phyloP scores from a whole-genome alignment of 2,888 invertebrate species.

The Eristalinus aeneus region DNA sequence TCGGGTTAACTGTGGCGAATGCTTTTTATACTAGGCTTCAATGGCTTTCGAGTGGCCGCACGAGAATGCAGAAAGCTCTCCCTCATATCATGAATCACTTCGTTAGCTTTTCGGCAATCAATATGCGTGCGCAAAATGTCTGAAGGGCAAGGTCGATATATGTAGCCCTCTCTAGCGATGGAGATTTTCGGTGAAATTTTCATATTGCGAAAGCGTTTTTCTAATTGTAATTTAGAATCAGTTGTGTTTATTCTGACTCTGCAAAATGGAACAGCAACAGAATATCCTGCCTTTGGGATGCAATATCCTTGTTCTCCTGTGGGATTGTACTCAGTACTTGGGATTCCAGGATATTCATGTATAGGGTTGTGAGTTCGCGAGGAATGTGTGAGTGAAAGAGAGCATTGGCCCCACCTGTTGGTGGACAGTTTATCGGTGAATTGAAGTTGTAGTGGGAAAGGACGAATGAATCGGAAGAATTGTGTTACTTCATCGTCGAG shows the following conservation, averaged over 20 bases:
- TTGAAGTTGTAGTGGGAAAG: slow-evolving; percentile 49
- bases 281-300: slow-evolving; percentile 2
- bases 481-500: background rate
- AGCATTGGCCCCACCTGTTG: slow-evolving; percentile 66
- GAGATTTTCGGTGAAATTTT: slow-evolving; percentile 5
- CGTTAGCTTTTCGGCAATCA: slow-evolving; percentile 59
- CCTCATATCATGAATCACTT: slow-evolving; percentile 41
- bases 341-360: background rate
- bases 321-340: background rate
- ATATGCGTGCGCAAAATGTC: slow-evolving; percentile 70
- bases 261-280: slow-evolving; percentile 59
- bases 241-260: too few species aligned
- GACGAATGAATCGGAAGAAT: background rate
- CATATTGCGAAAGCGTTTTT: background rate
- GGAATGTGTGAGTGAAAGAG: slow-evolving; percentile 22
- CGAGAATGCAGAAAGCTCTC: slow-evolving; percentile 17
- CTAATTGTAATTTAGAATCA: background rate
- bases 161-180: background rate
- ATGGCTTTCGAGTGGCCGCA: slow-evolving; percentile 23
- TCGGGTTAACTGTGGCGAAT: slow-evolving; percentile 22
- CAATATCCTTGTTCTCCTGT: background rate
- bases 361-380: background rate
- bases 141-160: slow-evolving; percentile 70
- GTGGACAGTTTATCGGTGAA: slow-evolving; percentile 32
- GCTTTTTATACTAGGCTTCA: slow-evolving; percentile 55